A percentile compares a stretch with the other conserved stretches of the same genome.
These are phyloP conservation scores for Blastobasis adustella DNA, from an alignment of 2,888 invertebrate species.

Conservation along the genomic window DNA sequence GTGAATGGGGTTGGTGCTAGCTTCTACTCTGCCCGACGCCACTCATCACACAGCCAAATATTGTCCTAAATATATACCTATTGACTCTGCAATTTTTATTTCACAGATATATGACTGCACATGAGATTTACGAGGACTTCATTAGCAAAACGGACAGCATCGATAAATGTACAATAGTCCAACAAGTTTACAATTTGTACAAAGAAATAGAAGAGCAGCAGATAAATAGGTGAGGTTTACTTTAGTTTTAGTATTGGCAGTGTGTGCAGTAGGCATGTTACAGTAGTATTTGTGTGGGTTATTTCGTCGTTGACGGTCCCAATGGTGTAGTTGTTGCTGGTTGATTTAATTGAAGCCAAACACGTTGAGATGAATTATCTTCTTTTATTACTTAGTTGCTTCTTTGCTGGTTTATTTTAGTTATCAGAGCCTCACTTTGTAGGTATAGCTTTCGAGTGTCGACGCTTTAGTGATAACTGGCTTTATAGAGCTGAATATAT, in stretches of 20 bases:
- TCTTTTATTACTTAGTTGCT: too few relatives aligned
- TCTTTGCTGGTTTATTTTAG: too few relatives aligned
- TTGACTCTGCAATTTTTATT: neutral
- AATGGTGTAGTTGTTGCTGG: too few relatives aligned
- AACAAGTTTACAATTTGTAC: slow-evolving; percentile 31
- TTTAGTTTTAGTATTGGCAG: neutral
- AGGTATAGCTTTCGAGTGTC: too few relatives aligned
- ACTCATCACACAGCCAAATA: neutral
- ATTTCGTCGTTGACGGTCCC: too few relatives aligned
- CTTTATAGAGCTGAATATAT: neutral
- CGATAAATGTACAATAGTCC: slow-evolving; percentile 31
- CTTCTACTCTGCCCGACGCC: neutral
- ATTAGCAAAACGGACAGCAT: slow-evolving; percentile 21
- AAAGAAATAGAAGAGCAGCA: slow-evolving; percentile 28
- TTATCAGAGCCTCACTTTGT: too few relatives aligned
- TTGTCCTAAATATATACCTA: neutral
- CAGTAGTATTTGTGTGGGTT: too few relatives aligned
- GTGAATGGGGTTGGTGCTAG: neutral
- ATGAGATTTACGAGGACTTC: slow-evolving; percentile 42
- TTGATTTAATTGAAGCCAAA: too few relatives aligned
- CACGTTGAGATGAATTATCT: too few relatives aligned
- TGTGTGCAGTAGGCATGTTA: too few relatives aligned
- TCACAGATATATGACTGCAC: slow-evolving; percentile 43
- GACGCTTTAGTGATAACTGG: too few relatives aligned
- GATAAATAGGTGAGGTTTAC: slow-evolving; percentile 39